Evolutionary conservation across 2,888 invertebrate species (phyloP).

Genomic region (Pterostichus niger): DNA sequence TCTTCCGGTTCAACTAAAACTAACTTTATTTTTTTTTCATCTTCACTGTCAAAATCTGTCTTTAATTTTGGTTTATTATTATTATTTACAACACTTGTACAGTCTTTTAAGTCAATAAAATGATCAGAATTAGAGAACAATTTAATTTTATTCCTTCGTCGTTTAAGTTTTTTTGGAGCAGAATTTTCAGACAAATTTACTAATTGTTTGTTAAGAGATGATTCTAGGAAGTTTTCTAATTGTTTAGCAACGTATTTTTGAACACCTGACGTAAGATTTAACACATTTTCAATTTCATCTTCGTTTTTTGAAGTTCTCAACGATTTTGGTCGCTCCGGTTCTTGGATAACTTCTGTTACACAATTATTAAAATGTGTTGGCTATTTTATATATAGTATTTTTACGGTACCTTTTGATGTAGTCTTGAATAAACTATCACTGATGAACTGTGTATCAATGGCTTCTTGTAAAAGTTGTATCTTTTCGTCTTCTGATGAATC

Average conservation of each 20-base stretch:
- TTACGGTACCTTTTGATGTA: conserved; percentile 57
- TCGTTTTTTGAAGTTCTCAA: conserved; percentile 71
- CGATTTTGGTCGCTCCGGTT: conserved; percentile 70
- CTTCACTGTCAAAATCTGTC: conserved; percentile 73
- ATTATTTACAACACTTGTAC: not conserved
- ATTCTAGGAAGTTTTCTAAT: conserved; percentile 78
- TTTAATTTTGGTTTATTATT: conserved; percentile 71
- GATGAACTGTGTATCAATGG: conserved; percentile 78
- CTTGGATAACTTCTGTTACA: conserved; percentile 68
- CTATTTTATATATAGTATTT: conserved; percentile 65
- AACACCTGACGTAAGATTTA: conserved; percentile 79
- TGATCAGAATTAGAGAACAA: conserved; percentile 77
- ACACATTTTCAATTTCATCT: conserved; percentile 79
- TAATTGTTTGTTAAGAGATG: conserved; percentile 73
- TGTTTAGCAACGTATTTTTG: conserved; percentile 79
- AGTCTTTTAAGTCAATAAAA: conserved; percentile 72
- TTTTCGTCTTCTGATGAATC: conserved; percentile 75
- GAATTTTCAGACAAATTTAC: conserved; percentile 41
- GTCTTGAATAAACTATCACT: conserved; percentile 74
- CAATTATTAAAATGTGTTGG: conserved; percentile 56
- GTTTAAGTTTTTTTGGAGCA: conserved; percentile 68
- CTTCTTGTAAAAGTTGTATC: conserved; percentile 75
- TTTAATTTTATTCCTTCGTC: conserved; percentile 77
- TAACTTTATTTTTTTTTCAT: conserved; percentile 72
- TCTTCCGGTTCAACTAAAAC: conserved; percentile 77